A percentile compares a stretch with the other conserved stretches of the same genome.
These are phyloP conservation scores for Oreochromis tanganicae DNA, from an alignment of 2,113 vertebrate genomes.

Conservation along the genomic window DNA sequence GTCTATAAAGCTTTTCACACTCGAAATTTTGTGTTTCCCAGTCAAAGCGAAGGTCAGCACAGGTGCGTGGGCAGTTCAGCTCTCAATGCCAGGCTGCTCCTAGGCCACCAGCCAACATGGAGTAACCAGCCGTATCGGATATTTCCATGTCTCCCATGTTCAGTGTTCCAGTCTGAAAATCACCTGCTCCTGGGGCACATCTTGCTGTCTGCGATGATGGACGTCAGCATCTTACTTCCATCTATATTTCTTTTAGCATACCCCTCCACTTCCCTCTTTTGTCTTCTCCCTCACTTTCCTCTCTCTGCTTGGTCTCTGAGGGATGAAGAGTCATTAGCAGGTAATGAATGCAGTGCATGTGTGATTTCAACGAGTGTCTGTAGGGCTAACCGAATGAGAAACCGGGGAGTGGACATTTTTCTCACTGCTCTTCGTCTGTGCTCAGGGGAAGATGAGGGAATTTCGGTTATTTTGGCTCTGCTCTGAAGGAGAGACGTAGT, in stretches of 20 bases:
- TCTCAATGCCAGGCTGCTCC: conserved; percentile 5
- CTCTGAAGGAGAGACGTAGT: conserved; percentile 40
- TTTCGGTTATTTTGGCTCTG: conserved; percentile 40
- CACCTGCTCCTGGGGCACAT: conserved; percentile 40
- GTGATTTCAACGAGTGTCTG: conserved; percentile 35
- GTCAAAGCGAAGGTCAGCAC: conserved; percentile 41
- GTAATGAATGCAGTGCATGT: conserved; percentile 54
- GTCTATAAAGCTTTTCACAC: neutral
- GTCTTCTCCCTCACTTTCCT: neutral
- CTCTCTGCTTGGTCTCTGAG: conserved; percentile 13
- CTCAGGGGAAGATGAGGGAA: conserved; percentile 17
- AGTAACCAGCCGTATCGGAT: conserved; percentile 42
- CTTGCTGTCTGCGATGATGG: conserved; percentile 31
- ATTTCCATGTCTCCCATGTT: conserved; percentile 52
- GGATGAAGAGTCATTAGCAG: conserved; percentile 51
- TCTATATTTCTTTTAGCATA: neutral
- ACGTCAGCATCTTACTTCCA: conserved; percentile 1
- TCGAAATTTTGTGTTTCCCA: neutral
- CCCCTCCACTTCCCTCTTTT: neutral
- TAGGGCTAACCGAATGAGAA: conserved; percentile 32
- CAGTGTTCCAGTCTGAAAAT: conserved; percentile 57
- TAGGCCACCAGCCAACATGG: conserved; percentile 8
- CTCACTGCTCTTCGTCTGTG: neutral
- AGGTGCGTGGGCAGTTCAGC: conserved; percentile 21
- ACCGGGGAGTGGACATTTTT: conserved; percentile 38